Evolutionary conservation across 53 echinoderm and acorn worm species (phyloP), one percentile per base, ranked within the genome.

Genomic region (Temnopleurus reevesii): DNA sequence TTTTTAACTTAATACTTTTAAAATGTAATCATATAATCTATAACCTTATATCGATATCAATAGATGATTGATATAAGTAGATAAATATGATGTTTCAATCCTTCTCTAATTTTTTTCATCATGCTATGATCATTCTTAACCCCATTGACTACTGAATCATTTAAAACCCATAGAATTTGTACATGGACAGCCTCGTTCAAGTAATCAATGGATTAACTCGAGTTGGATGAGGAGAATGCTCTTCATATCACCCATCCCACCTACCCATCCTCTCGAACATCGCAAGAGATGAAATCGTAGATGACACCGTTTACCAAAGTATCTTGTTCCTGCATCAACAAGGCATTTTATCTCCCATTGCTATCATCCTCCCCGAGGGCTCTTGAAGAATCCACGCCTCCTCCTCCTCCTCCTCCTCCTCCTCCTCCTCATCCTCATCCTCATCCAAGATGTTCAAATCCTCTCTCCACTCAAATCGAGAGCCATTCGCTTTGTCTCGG

Each of bases 281-380:
- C 41, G 23, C 30, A 65, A 0, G 38, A 49, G 29, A 47, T 79
- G 79, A 79, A 85, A 85, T 85, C 85, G 44, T 12, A 85, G 85
- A 59, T 60, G 85, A 59, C 85, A 85, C 85, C 85, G 85, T 85
- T 85, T 85, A 85, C 60, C 59, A 36, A 28, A 26, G 19, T 60
- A 47, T 44, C 85, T 45, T 26, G 60, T 60, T 57, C 57, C 60
- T 85, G 49, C 85, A 60, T 60, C 34, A 85, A 85, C 46, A 59
- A 1, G 43, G 12, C 46, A 60, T 44, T 59, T 58, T 60, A 45
- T 85, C 59, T 59, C 23, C 85, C 45, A 17, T 60, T 26, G n/a
- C 28, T 36, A 83, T 83, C 55, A 28, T 21, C 7, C 56, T 55
- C 83, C 83, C 83, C 26, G 23, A 29, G 49, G 79, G 79, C 47